Evolutionary conservation across 1,140 invertebrate genomes (phyloP).

Genomic region (Hylaeus volcanicus): DNA sequence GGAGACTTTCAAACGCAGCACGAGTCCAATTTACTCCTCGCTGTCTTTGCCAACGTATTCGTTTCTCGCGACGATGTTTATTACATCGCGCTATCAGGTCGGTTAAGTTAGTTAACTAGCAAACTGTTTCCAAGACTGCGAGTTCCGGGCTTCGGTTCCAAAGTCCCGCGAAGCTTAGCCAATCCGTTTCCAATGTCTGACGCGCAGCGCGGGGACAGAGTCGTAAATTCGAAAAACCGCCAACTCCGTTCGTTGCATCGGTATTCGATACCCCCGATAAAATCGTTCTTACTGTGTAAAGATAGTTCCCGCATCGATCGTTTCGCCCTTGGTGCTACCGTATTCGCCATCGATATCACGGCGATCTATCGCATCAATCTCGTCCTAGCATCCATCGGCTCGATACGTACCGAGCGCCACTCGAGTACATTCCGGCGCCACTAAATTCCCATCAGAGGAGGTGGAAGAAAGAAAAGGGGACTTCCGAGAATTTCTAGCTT

Average conservation of each 20-base stretch:
- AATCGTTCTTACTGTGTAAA: constrained; percentile 19
- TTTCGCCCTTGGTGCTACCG: neutral
- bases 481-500: constrained; percentile 31
- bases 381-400: constrained; percentile 15
- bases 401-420: constrained; percentile 34
- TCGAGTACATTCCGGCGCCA: constrained; percentile 19
- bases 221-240: constrained; percentile 20
- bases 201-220: too few relatives aligned
- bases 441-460: constrained; percentile 10
- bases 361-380: constrained; percentile 44
- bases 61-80: too few relatives aligned
- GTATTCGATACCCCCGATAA: constrained; percentile 25
- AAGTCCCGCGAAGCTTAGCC: too few relatives aligned
- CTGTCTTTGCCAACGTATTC: neutral
- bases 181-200: too few relatives aligned
- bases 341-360: constrained; percentile 33
- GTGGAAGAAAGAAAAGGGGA: neutral
- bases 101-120: too few relatives aligned
- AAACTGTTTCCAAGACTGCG: too few relatives aligned
- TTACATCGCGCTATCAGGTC: too few relatives aligned
- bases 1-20: neutral
- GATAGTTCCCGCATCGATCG: constrained; percentile 31
- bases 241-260: neutral
- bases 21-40: neutral
- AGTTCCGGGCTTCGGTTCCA: too few relatives aligned